Evolutionary conservation across 1,140 invertebrate genomes (phyloP).

Genomic region (Saccostrea cuccullata): DNA sequence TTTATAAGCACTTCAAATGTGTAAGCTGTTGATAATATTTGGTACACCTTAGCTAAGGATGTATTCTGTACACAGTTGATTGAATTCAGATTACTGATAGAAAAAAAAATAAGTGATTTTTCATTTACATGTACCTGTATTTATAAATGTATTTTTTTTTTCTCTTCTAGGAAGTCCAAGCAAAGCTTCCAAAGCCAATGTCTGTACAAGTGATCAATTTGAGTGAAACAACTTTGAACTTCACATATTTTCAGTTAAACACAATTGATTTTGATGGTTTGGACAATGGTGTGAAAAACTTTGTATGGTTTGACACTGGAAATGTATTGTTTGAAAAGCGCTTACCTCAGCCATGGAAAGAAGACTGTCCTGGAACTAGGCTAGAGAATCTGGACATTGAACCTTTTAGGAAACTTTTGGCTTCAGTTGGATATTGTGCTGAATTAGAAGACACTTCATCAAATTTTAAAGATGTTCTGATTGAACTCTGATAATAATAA

Average conservation of each 20-base stretch:
- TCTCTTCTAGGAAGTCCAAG: conserved; percentile 34
- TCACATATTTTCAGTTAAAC: conserved; percentile 91
- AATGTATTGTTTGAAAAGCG: conserved; percentile 84
- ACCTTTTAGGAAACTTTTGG: conserved; percentile 87
- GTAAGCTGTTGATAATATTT: no score
- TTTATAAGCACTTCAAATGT: no score
- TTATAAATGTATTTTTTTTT: not conserved
- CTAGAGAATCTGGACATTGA: conserved; percentile 87
- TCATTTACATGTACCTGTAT: not conserved
- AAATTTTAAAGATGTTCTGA: not conserved
- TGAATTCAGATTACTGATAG: no score
- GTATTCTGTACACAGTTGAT: no score
- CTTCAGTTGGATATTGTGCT: conserved; percentile 66
- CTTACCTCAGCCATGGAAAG: conserved; percentile 69
- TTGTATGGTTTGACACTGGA: conserved; percentile 86
- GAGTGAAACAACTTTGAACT: conserved; percentile 87
- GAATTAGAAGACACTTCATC: conserved; percentile 2
- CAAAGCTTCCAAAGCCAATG: conserved; percentile 87
- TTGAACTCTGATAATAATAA: not conserved
- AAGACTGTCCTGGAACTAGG: conserved; percentile 82
- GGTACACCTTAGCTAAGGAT: no score
- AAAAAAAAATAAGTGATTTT: no score
- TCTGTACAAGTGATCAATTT: conserved; percentile 89
- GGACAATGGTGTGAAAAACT: conserved; percentile 85
- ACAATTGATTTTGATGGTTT: conserved; percentile 84